Evolutionary conservation across 2,888 invertebrate genomes (phyloP), one percentile per base, ranked within the genome.

Genomic region (Cyaniris semiargus): DNA sequence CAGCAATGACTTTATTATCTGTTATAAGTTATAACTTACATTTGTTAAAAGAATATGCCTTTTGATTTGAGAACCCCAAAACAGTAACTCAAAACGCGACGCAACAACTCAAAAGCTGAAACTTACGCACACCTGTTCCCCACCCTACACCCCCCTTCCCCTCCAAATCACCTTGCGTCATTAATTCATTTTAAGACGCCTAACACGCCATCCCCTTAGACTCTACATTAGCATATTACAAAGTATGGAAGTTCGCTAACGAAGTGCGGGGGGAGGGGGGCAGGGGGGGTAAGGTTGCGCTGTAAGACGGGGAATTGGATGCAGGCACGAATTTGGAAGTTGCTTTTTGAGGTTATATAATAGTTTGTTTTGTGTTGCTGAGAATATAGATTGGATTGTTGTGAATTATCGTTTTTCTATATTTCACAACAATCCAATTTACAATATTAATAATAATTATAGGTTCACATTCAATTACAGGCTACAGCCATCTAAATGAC

Each of bases 181-280:
- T 93, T 93, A 93, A 93, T 94, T 93, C 93, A 94, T 94, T 94
- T 93, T 93, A 94, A 94, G 93, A 93, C 88, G 91, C 84, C 88
- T 86, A 86, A 83, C 88, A 85, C 86, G 86, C 84, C 86, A 86
- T 86, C 90, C 91, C 90, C 88, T 88, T 87, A 90, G 90, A 88
- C 86, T 85, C 85, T 84, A 90, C 92, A 94, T 94, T 94, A 93
- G 93, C 93, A 94, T 94, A 93, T 93, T 93, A 93, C 93, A 93
- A 94, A 94, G 93, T 94, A 93, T 93, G 92, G 93, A 93, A 94
- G 93, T 94, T 93, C 86, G 85, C 89, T 92, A 93, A 92, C 93
- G 92, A 91, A 91, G 79, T 81, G 82, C 81, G 82, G 80, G 78
- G 79, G 82, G 81, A 44, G 81, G 85, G 85, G 88, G 85, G 87